A percentile compares a stretch with the other conserved stretches of the same genome.
Evolutionary conservation across 2,888 invertebrate genomes (phyloP).

Genomic region (Lamellibrachia columna): DNA sequence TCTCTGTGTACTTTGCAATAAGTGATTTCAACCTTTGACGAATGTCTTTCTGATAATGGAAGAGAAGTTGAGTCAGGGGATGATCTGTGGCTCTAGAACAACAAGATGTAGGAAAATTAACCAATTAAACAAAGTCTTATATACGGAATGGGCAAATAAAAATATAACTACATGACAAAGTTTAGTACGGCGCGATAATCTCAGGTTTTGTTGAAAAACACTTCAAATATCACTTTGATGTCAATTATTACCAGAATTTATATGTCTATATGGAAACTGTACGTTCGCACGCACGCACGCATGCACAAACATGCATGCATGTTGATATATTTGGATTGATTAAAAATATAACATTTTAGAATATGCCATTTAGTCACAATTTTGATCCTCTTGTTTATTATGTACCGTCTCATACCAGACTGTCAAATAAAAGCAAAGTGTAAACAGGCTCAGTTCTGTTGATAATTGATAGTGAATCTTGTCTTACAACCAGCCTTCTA

Average conservation of each 20-base stretch:
- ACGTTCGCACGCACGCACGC: not conserved
- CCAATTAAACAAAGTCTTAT: no score
- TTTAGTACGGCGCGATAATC: not conserved
- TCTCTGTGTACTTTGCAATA: not conserved
- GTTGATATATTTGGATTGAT: no score
- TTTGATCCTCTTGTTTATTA: not conserved
- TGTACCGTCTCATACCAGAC: not conserved
- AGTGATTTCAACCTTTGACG: not conserved
- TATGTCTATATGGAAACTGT: not conserved
- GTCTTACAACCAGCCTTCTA: not conserved
- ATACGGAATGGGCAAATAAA: not conserved
- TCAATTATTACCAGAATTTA: not conserved
- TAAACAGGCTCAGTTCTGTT: not conserved
- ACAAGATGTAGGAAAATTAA: not conserved
- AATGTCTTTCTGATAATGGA: conserved; percentile 48
- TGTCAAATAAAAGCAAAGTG: not conserved
- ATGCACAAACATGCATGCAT: no score
- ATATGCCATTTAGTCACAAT: not conserved
- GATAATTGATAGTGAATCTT: not conserved
- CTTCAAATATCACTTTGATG: not conserved
- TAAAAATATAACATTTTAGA: no score
- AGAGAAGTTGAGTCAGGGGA: conserved; percentile 54
- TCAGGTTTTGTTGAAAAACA: not conserved
- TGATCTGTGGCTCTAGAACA: conserved; percentile 53
- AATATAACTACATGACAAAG: not conserved